These are phyloP conservation scores for Psammodynastes pulverulentus DNA, from an alignment of 2,113 vertebrate genomes.

Conservation along the genomic window DNA sequence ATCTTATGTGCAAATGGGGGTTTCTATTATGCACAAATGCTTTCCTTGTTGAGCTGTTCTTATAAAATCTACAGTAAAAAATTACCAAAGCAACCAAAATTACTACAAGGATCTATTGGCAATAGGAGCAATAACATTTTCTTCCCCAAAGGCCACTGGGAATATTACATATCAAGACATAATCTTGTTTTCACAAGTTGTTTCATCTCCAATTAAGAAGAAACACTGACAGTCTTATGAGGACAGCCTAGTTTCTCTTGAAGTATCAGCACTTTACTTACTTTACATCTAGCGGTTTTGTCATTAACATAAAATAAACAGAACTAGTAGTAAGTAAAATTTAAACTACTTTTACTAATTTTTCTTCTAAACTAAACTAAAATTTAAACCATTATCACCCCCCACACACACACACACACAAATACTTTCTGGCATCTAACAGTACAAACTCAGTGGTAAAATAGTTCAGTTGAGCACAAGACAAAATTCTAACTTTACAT, in stretches of 20 bases:
- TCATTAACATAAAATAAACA: background rate
- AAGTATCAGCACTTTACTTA: background rate
- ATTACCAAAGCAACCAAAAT: background rate
- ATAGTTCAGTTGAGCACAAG: background rate
- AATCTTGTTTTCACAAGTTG: background rate
- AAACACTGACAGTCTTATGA: background rate
- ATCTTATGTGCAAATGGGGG: slow-evolving; percentile 28
- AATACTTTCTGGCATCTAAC: background rate
- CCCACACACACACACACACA: background rate
- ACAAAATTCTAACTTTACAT: background rate
- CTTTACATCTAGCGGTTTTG: background rate
- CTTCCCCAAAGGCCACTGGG: too few relatives aligned
- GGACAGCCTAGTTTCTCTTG: background rate
- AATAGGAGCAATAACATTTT: background rate
- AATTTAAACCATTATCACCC: background rate
- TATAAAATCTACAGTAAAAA: slow-evolving; percentile 6
- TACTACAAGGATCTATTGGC: background rate
- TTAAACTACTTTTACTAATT: background rate
- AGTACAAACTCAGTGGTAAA: background rate
- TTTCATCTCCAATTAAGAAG: background rate
- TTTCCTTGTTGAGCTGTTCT: background rate
- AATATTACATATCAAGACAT: background rate
- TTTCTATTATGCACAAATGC: background rate
- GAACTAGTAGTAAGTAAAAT: background rate
- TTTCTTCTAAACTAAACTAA: background rate